Evolutionary conservation across 2,888 invertebrate species (phyloP).

Genomic region (Drosophila robusta): DNA sequence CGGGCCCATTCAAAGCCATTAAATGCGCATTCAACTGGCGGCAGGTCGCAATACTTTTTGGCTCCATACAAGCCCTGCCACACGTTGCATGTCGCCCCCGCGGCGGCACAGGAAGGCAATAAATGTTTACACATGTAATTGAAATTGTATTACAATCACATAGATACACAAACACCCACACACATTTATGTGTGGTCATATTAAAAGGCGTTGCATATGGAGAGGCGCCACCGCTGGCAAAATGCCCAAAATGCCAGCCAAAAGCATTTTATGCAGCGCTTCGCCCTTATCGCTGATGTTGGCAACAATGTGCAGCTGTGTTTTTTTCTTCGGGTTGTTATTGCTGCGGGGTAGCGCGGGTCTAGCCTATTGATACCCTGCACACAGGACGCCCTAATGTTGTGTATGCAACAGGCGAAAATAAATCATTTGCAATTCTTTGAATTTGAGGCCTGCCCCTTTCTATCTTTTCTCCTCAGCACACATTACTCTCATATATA

Average conservation of each 20-base stretch:
- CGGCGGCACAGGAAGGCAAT: constrained; percentile 58
- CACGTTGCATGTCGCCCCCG: constrained; percentile 12
- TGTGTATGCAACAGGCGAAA: constrained; percentile 5
- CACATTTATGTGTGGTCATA: constrained; percentile 6
- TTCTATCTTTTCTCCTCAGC: neutral
- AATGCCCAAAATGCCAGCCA: constrained; percentile 40
- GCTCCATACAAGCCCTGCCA: constrained; percentile 10
- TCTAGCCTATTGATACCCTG: constrained; percentile 17
- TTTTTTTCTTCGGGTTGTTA: constrained; percentile 1
- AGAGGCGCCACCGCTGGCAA: constrained; percentile 40
- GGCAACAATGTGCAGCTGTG: constrained; percentile 58
- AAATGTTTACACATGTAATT: constrained; percentile 78
- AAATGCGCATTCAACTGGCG: constrained; percentile 47
- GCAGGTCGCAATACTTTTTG: constrained; percentile 36
- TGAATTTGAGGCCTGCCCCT: fast-evolving
- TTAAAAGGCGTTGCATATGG: constrained; percentile 40
- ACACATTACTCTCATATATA: too few species aligned
- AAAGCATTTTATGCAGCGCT: constrained; percentile 36
- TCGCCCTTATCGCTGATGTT: constrained; percentile 67
- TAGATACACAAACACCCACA: constrained; percentile 32
- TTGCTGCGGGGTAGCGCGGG: neutral
- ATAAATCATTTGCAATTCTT: neutral
- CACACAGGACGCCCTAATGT: neutral
- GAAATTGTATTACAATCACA: constrained; percentile 76
- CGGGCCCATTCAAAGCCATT: constrained; percentile 32